phyloP scores from a whole-genome alignment of 2,113 vertebrate species.

The Dendropsophus ebraccatus region DNA sequence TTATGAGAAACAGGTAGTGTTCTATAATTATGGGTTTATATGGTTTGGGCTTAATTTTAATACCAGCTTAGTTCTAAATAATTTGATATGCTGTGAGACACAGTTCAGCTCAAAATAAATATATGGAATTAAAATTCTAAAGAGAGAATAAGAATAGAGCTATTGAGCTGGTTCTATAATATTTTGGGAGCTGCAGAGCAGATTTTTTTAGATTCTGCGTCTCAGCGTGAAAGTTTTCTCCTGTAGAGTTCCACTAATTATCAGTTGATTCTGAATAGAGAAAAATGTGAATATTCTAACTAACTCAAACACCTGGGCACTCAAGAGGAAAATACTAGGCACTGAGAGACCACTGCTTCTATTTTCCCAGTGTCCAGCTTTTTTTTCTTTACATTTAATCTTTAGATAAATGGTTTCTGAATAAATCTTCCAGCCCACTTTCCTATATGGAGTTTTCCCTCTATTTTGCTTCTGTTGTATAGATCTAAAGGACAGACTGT shows the following conservation, averaged over 20 bases:
- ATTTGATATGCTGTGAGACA: background rate
- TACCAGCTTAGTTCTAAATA: background rate
- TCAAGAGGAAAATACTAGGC: background rate
- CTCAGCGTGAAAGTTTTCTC: background rate
- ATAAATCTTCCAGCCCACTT: no score
- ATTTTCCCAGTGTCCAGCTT: background rate
- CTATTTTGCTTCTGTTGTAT: background rate
- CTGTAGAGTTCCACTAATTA: background rate
- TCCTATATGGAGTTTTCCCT: background rate
- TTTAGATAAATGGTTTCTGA: background rate
- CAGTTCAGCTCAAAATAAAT: background rate
- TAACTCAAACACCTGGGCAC: background rate
- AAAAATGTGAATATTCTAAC: background rate
- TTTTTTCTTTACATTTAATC: background rate
- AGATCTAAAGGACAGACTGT: background rate
- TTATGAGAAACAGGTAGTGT: background rate
- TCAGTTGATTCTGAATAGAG: no score
- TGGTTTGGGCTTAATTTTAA: background rate
- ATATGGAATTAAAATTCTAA: slow-evolving; percentile 1
- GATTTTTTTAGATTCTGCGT: background rate
- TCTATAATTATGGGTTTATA: background rate
- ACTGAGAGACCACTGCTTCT: background rate
- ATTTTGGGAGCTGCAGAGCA: background rate
- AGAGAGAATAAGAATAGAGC: background rate
- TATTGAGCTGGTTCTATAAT: background rate